Base-by-base conservation (phyloP, 1,140 invertebrate genomes). In the Oryctes rhinoceros region DNA sequence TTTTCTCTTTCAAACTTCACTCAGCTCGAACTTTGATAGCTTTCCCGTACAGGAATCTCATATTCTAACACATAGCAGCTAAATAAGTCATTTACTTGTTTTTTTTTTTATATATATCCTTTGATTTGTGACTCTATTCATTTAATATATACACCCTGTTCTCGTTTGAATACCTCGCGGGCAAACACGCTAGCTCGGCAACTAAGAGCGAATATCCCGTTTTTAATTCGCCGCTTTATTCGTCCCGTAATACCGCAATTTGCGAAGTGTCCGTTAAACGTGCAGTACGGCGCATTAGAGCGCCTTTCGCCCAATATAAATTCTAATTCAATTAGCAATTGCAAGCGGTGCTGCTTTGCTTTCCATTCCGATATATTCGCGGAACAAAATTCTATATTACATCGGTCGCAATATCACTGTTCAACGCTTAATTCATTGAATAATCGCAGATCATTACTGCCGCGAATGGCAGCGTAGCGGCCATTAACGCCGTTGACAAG, bases 371-470 rank as follows among this genome's bases (percentile, higher is more conserved):
- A 37, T 71, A 71, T 35, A 71, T 10, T 24, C 65, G 24, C 24
- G 18, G 53, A 59, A 59, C 20, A 10, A 71, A 71, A 71, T 37
- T 71, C 65, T 71, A 71, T 71, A 71, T 37, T 37, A 15, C 35
- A 71, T 35, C 65, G 35, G 65, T 71, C 20, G 65, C 53, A 37
- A 71, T 71, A 71, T 71, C 65, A 71, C 65, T 37, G 18, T 71
- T 71, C n/a, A 71, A 30, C 35, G 24, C 35, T 37, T 71, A 71
- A 71, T 71, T 71, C 65, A 71, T 71, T 71, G 65, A 71, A 30
- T 71, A 71, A 71, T 71, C 65, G 37, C 65, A 71, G 65, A 71
- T 71, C 65, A 71, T 71, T 71, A 71, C 65, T 15, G 65, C 65
- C 65, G 65, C 20, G 65, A 71, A 71, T 24, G 24, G 65, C 65